These are phyloP conservation scores for Tetramorium bicarinatum DNA, from an alignment of 2,888 invertebrate genomes.

Conservation along the genomic window DNA sequence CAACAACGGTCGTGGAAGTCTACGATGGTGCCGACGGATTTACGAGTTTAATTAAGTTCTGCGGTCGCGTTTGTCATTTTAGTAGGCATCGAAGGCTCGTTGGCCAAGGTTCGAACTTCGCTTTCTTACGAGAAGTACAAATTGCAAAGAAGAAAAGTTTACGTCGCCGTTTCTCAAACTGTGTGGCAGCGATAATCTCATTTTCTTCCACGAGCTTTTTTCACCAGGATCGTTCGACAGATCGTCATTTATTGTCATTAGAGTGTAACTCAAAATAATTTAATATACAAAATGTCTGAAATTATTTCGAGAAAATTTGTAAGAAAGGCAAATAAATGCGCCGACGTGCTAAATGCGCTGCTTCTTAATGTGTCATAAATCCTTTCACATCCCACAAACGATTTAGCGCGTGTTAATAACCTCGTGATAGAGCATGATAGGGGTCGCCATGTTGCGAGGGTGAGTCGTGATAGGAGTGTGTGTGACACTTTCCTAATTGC, in stretches of 20 bases:
- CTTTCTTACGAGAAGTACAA: constrained; percentile 39
- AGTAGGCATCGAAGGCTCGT: constrained; percentile 81
- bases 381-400: constrained; percentile 61
- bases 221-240: not conserved
- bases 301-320: not conserved
- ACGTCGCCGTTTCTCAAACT: constrained; percentile 40
- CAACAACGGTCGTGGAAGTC: constrained; percentile 75
- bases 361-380: constrained; percentile 63
- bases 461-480: constrained; percentile 81
- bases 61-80: constrained; percentile 84
- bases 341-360: constrained; percentile 53
- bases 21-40: constrained; percentile 79
- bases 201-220: not conserved
- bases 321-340: not conserved
- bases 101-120: constrained; percentile 70
- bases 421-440: constrained; percentile 79
- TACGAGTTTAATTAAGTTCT: constrained; percentile 85
- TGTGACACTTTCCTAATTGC: constrained; percentile 86
- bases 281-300: not conserved
- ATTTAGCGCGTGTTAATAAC: constrained; percentile 76
- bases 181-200: constrained; percentile 5
- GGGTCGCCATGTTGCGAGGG: constrained; percentile 76
- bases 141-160: constrained; percentile 47
- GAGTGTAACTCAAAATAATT: not conserved
- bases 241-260: not conserved